Evolutionary conservation across 1,140 invertebrate species (phyloP).

Genomic region (Heliconius eleuchia): DNA sequence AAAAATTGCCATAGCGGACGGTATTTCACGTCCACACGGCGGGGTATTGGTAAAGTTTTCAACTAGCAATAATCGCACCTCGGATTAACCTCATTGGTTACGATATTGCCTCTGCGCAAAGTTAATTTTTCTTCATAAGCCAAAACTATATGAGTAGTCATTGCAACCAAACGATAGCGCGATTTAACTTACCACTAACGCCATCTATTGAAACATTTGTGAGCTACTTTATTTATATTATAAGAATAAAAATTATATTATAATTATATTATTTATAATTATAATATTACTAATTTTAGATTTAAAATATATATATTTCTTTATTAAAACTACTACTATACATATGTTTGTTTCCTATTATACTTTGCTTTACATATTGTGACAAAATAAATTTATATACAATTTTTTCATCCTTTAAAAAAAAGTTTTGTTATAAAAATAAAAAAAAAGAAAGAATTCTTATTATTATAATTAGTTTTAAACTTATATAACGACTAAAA

Average conservation of each 20-base stretch:
- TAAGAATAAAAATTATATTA: no score
- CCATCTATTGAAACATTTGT: constrained; percentile 42
- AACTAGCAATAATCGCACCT: constrained; percentile 95
- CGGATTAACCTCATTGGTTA: constrained; percentile 93
- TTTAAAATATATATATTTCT: no score
- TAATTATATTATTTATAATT: no score
- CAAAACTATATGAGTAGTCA: background rate
- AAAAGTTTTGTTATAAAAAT: no score
- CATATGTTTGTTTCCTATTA: no score
- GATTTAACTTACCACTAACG: constrained; percentile 38
- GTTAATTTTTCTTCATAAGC: constrained; percentile 66
- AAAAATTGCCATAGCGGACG: constrained; percentile 95
- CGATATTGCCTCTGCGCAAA: constrained; percentile 91
- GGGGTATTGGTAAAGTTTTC: constrained; percentile 92
- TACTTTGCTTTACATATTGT: no score
- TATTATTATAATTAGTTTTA: background rate
- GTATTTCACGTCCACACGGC: constrained; percentile 94
- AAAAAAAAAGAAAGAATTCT: no score
- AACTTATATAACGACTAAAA: background rate
- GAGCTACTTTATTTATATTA: background rate
- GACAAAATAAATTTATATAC: no score
- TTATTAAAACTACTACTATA: no score
- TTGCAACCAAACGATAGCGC: constrained; percentile 33
- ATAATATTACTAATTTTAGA: no score
- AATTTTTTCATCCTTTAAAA: no score